Conservation (phyloP, 1,140 invertebrate genomes). For the Lasaia peninsularis region DNA sequence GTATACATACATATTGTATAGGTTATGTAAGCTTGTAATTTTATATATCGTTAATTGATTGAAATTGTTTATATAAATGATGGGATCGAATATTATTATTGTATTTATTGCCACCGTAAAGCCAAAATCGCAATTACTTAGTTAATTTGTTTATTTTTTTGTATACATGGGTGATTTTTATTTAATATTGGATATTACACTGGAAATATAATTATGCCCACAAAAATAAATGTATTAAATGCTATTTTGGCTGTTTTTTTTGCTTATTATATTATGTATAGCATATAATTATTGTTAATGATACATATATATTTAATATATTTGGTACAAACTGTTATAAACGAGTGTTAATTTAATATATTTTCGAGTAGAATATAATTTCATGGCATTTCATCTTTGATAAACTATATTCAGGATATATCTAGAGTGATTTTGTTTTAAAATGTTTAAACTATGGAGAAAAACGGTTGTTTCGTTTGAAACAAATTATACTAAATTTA, state of each 20-base stretch:
- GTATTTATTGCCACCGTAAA: background rate
- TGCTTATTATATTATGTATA: background rate
- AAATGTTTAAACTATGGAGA: too few species aligned
- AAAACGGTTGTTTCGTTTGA: too few species aligned
- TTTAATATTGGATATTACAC: background rate
- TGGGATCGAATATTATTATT: background rate
- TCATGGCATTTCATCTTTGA: background rate
- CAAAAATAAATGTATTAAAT: too few species aligned
- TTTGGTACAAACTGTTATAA: slow-evolving; percentile 16
- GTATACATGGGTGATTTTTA: too few species aligned
- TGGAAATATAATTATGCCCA: background rate
- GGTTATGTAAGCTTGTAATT: slow-evolving; percentile 1
- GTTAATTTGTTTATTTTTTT: too few species aligned
- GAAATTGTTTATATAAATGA: background rate
- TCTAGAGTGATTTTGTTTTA: background rate
- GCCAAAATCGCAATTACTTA: too few species aligned
- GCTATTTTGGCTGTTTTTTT: too few species aligned
- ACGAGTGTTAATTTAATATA: slow-evolving; percentile 1
- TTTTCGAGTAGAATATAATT: background rate
- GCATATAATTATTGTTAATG: background rate
- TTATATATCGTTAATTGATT: background rate
- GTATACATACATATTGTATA: background rate
- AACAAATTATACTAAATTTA: too few species aligned
- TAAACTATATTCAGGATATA: background rate
- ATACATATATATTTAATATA: too few species aligned